Percentiles rank a stretch among this genome's conserved stretches.
Evolutionary conservation across 2,888 invertebrate species (phyloP).

Genomic region (Ptilodon capucinus): DNA sequence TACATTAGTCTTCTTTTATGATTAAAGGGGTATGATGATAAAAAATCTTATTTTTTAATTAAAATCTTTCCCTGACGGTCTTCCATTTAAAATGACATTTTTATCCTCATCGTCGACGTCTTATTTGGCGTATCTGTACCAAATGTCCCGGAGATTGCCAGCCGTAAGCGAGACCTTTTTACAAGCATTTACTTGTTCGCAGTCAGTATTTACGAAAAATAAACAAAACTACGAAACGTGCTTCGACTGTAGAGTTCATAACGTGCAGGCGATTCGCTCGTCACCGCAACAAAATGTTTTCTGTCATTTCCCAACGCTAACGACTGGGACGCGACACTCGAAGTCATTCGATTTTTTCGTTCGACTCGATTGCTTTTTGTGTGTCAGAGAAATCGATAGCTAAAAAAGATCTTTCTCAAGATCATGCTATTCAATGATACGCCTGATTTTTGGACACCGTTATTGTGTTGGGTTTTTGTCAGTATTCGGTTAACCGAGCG

Average conservation of each 20-base stretch:
- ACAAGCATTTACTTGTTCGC: no score
- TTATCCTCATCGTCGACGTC: no score
- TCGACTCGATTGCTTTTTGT: slow-evolving; percentile 53
- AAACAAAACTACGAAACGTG: neutral
- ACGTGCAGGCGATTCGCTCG: slow-evolving; percentile 1
- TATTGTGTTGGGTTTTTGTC: slow-evolving; percentile 24
- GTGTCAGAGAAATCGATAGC: slow-evolving; percentile 51
- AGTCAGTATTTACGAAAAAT: neutral
- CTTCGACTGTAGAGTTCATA: neutral
- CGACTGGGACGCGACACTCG: slow-evolving; percentile 9
- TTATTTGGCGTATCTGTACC: no score
- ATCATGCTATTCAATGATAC: slow-evolving; percentile 43
- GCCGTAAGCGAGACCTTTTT: no score
- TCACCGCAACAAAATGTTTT: slow-evolving; percentile 18
- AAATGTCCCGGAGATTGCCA: no score
- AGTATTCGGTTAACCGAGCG: slow-evolving; percentile 13
- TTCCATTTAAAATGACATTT: no score
- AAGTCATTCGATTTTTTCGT: slow-evolving; percentile 29
- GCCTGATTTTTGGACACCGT: slow-evolving; percentile 35
- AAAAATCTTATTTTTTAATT: no score
- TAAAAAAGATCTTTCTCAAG: slow-evolving; percentile 39
- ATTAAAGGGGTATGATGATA: no score
- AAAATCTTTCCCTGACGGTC: no score
- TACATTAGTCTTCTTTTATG: no score
- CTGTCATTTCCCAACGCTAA: slow-evolving; percentile 31